Base-by-base conservation (phyloP, 2,113 vertebrate genomes). In the Ophiodon elongatus region DNA sequence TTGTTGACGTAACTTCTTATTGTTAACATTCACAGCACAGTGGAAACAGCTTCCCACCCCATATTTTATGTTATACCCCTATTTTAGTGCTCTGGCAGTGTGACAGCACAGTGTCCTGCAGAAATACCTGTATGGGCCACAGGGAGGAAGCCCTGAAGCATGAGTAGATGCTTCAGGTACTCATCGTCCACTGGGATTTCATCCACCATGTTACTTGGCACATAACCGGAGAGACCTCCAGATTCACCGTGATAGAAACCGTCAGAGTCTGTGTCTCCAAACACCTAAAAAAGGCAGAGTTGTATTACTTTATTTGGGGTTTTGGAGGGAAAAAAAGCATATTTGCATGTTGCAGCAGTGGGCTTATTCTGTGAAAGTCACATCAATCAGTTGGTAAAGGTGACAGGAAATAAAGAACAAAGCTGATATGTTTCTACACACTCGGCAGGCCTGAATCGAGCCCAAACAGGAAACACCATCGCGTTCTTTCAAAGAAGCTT, bases 121-220 rank as follows among this genome's bases (percentile, higher is more conserved):
- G 59, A 59, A 35, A 78, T 96, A 99, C 97, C 97, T 94, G 93
- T 76, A 82, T 91, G 93, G 76, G 95, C 92, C 0, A 96, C 91
- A 47, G 96, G 93, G 31, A 98, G 85, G 80, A 96, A 97, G 0
- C 96, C 97, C 78, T 93, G 91, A 85, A 95, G 95, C 35, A 98
- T 85, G 43, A 99, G 94, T 57, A 96, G 93, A 72, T 94, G 92
- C 92, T 95, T 97, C 54, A 96, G 86, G 4, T 94, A 91, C 0
- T 92, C 92, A 5, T 95, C 96, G 23, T 97, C 96, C 92, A 98
- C 96, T 1, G 96, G 96, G 83, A 99, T 92, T 91, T 99, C 98
- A 6, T 97, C 95, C 54, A 99, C 97, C 98, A 99, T 98, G 94
- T 99, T 99, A 85, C 97, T 97, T 2, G 98, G 97, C 63, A 99